Evolutionary conservation across 2,113 vertebrate species (phyloP), one percentile per base, ranked within the genome.

Genomic region (Dissostichus mawsoni): DNA sequence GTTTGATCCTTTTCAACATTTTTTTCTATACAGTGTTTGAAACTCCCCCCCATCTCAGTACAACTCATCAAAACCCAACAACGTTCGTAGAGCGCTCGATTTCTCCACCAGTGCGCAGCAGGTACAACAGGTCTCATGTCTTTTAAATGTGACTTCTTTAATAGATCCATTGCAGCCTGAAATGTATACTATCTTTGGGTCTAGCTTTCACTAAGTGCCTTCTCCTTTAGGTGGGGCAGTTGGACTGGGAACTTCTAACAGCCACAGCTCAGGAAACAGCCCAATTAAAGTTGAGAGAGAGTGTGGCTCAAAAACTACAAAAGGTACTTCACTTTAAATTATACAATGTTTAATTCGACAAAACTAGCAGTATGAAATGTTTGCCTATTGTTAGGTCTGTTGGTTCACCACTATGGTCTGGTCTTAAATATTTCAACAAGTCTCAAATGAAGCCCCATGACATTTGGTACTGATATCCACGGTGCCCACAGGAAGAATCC

Each of bases 321-420:
- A 64, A 86, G 85, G 87, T 87, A 76, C 1, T 1, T 6, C 11
- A 25, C 23, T 29, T 29, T 29, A 29, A 29, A 29, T 29, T 29
- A 29, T 29, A 29, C 25, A 29, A 29, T 29, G 25, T 29, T 29
- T 29, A 29, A 29, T 29, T 29, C 3, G 25, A 29, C 0, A 56
- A 44, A 56, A 45, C 58, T 36, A 25, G 66, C 18, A 1, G 3
- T 29, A 29, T 29, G 17, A 8, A 29, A 11, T 50, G 20, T 29
- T 10, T 33, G 11, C 18, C 10, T 44, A 7, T 29, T 25, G 7
- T 23, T 14, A 1, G 25, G 56, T 14, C 29, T 18, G 33, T 36
- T 36, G 36, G 5, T 41, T 14, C 58, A 62, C 1, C 14, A 41
- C 58, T 62, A 6, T 36, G 36, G 36, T 36, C 36, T 36, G 36